A percentile compares a stretch with the other conserved stretches of the same genome.
These are phyloP conservation scores for Tigriopus japonicus DNA, from an alignment of 1,140 invertebrate species.

Conservation along the genomic window DNA sequence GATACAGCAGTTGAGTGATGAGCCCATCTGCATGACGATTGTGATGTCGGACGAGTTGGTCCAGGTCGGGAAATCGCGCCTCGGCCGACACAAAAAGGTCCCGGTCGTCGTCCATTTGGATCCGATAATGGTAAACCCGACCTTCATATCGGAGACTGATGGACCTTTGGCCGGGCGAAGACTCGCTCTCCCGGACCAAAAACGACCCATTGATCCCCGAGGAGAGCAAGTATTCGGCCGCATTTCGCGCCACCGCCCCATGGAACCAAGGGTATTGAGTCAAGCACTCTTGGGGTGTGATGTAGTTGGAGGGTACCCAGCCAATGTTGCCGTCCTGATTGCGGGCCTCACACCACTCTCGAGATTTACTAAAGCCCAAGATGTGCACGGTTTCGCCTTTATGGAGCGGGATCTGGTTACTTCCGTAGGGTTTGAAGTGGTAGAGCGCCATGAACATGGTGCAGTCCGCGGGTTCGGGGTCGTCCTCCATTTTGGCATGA, in stretches of 20 bases:
- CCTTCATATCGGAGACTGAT: constrained; percentile 76
- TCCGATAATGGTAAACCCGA: constrained; percentile 60
- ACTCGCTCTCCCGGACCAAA: constrained; percentile 88
- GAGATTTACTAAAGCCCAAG: constrained; percentile 91
- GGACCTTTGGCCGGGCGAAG: constrained; percentile 87
- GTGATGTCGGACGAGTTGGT: constrained; percentile 95
- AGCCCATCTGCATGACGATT: constrained; percentile 83
- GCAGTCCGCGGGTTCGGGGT: constrained; percentile 44
- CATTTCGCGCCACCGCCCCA: constrained; percentile 80
- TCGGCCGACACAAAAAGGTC: constrained; percentile 82
- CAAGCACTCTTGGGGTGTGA: constrained; percentile 87
- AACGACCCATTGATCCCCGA: constrained; percentile 98
- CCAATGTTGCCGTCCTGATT: constrained; percentile 71
- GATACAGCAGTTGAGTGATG: constrained; percentile 87
- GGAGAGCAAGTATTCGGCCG: constrained; percentile 89
- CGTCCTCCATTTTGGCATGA: too few relatives aligned
- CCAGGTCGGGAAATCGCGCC: constrained; percentile 87
- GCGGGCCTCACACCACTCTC: constrained; percentile 98
- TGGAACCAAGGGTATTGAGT: constrained; percentile 99
- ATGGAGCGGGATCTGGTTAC: constrained; percentile 89
- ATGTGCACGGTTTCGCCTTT: constrained; percentile 80
- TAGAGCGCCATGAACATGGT: constrained; percentile 90
- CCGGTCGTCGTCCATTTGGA: constrained; percentile 1
- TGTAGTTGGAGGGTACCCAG: constrained; percentile 96
- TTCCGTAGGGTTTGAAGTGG: constrained; percentile 84